Conservation (phyloP, 2,888 invertebrate genomes). For the Synergus japonicus region DNA sequence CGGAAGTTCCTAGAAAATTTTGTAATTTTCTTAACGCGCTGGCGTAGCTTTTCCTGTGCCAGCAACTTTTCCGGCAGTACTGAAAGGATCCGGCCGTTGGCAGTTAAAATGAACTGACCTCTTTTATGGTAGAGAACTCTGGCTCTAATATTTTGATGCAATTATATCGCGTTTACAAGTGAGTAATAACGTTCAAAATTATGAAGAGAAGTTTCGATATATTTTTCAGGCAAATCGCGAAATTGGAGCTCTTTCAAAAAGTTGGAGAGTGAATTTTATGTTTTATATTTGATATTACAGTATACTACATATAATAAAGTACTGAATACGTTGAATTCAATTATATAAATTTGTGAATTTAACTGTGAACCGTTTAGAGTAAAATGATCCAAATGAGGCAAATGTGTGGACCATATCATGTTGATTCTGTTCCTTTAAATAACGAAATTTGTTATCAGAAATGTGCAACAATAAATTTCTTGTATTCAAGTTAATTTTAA, state of each 20-base stretch:
- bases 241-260: background rate
- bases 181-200: background rate
- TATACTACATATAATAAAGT: too few relatives aligned
- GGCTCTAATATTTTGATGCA: slow-evolving; percentile 2
- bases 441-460: slow-evolving; percentile 12
- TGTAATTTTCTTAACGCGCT: slow-evolving; percentile 50
- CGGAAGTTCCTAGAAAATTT: slow-evolving; percentile 51
- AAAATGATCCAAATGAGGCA: slow-evolving; percentile 1
- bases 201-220: too few relatives aligned
- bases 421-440: background rate
- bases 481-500: slow-evolving; percentile 57
- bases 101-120: background rate
- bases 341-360: too few relatives aligned
- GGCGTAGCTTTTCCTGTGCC: slow-evolving; percentile 48
- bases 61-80: slow-evolving; percentile 54
- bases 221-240: background rate
- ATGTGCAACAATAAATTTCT: slow-evolving; percentile 46
- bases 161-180: background rate
- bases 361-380: too few relatives aligned
- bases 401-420: background rate
- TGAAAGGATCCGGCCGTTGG: background rate
- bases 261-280: background rate
- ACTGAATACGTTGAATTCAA: too few relatives aligned
- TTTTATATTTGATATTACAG: too few relatives aligned
- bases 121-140: background rate